These are phyloP conservation scores for Tortrix viridana DNA, from an alignment of 2,888 invertebrate genomes.

Conservation along the genomic window DNA sequence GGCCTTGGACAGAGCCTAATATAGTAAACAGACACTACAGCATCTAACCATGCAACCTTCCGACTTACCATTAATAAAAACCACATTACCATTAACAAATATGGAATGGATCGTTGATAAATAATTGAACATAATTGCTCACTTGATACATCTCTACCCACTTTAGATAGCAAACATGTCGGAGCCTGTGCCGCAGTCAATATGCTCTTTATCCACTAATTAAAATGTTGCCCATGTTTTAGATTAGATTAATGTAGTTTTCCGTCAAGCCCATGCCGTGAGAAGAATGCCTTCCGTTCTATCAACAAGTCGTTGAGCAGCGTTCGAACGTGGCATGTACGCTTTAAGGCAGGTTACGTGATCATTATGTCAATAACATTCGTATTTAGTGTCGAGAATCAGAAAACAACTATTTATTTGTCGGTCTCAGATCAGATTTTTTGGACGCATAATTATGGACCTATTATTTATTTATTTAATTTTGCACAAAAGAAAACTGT, in stretches of 20 bases:
- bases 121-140: conserved; percentile 22
- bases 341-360: conserved; percentile 20
- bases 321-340: conserved; percentile 3
- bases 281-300: conserved; percentile 24
- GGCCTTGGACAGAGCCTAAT: no score
- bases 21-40: no score
- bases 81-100: conserved; percentile 6
- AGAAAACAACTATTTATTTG: neutral
- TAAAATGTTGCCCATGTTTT: conserved; percentile 31
- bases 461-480: no score
- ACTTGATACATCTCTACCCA: conserved; percentile 27
- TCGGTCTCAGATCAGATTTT: no score
- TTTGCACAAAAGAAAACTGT: no score
- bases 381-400: neutral
- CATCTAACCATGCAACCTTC: conserved; percentile 6
- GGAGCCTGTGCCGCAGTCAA: conserved; percentile 5
- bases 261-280: conserved; percentile 24
- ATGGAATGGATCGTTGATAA: conserved; percentile 3
- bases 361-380: conserved; percentile 19
- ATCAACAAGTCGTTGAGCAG: conserved; percentile 12
- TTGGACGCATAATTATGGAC: no score
- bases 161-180: conserved; percentile 22
- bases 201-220: conserved; percentile 23
- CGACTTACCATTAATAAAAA: conserved; percentile 19
- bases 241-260: conserved; percentile 19